Base-by-base conservation (phyloP, 1,140 invertebrate genomes). In the Macrosteles quadrilineatus region DNA sequence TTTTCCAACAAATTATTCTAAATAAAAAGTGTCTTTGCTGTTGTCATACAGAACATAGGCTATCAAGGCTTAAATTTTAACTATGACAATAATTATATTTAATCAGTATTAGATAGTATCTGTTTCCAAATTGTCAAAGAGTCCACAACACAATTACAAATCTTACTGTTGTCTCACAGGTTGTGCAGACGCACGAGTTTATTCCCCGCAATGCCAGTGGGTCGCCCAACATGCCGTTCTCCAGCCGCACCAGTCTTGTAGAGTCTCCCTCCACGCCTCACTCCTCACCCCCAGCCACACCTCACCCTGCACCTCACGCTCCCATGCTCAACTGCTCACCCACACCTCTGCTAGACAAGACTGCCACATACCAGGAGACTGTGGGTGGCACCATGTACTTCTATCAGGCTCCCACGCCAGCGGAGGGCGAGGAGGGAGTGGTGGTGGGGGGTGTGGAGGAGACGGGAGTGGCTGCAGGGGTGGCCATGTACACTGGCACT, bases 301-400 rank as follows among this genome's bases (percentile, higher is more conserved):
- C 72, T 4, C 66, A 63, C 2, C 63, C 72, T 3, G 62, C 65
- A 12, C 47, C 64, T 12, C 70, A 67, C 59, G 40, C 73, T 31
- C 68, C 30, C 19, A 30, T 65, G 17, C 14, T 64, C 23, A 73
- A 71, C 47, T 67, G 68, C 25, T 74, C 73, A 2, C 74, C 73
- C 6, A 73, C 73, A 6, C 73, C 71, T 14, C 50, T 65, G 14
- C 29, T 72, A 30, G 67, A 72, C 50, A 72, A 69, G 19, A 72
- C 68, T 31, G 64, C 75, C 17, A 75, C 75, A 11, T 74, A 74
- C 68, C 74, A 75, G 87, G 94, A 96, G 80, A 95, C 95, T 85
- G 93, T 96, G 71, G 93, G 93, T 55, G 95, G 95, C 23, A 97
- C 95, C 21, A 97, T 94, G 4, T 97, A 97, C 81, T 97, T 96